Percentiles rank a stretch among this genome's conserved stretches.
These are phyloP conservation scores for Copidosoma floridanum DNA, from an alignment of 1,140 invertebrate species.

Conservation along the genomic window DNA sequence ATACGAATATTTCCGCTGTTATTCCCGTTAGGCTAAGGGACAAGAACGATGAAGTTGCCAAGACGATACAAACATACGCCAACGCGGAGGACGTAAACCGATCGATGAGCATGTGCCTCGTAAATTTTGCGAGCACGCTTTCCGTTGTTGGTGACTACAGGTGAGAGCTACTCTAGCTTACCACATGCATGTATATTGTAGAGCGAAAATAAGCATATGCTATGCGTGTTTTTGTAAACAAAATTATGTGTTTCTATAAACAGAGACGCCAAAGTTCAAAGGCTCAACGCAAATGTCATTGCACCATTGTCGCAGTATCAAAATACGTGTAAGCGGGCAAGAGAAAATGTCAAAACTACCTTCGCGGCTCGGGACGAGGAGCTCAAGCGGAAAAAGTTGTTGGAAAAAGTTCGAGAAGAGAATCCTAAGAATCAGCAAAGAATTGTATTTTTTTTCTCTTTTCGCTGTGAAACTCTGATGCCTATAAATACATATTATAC, in stretches of 20 bases:
- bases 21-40: slow-evolving; percentile 68
- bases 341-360: slow-evolving; percentile 71
- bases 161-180: too few relatives aligned
- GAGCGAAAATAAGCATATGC: background rate
- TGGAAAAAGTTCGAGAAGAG: slow-evolving; percentile 64
- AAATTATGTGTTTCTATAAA: background rate
- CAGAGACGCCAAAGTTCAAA: slow-evolving; percentile 66
- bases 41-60: slow-evolving; percentile 68
- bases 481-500: too few relatives aligned
- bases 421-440: slow-evolving; percentile 68
- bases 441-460: slow-evolving; percentile 66
- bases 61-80: slow-evolving; percentile 64
- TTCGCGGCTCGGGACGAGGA: slow-evolving; percentile 69
- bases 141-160: slow-evolving; percentile 70
- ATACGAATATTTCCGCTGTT: too few relatives aligned
- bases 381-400: slow-evolving; percentile 62
- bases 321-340: slow-evolving; percentile 68
- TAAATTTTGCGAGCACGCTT: slow-evolving; percentile 64
- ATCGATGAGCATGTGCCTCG: slow-evolving; percentile 62
- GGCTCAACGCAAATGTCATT: slow-evolving; percentile 68
- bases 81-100: slow-evolving; percentile 70
- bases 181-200: background rate
- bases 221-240: background rate
- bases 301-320: slow-evolving; percentile 69
- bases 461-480: too few relatives aligned